phyloP scores from a whole-genome alignment of 2,113 vertebrate species.

The Solea senegalensis region DNA sequence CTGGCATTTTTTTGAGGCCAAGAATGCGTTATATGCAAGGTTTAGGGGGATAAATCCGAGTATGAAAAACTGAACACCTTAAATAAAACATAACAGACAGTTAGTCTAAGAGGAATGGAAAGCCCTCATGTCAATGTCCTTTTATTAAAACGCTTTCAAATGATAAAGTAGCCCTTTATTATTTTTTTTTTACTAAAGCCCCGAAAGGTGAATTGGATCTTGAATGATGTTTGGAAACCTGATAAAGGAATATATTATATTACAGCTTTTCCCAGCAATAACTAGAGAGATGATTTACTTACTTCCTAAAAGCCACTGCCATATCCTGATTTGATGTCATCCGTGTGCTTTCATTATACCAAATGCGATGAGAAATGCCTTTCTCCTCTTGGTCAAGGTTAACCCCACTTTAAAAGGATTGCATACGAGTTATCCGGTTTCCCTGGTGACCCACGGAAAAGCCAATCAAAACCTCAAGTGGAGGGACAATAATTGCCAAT shows the following conservation, averaged over 20 bases:
- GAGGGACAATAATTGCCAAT: not conserved
- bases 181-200: slow-evolving; percentile 10
- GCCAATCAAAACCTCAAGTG: not conserved
- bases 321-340: slow-evolving; percentile 34
- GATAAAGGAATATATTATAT: slow-evolving; percentile 37
- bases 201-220: not conserved
- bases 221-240: slow-evolving; percentile 26
- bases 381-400: not conserved
- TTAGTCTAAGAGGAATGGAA: not conserved
- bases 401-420: slow-evolving; percentile 13
- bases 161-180: slow-evolving; percentile 9
- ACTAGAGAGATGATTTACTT: slow-evolving; percentile 34
- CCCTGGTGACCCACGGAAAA: slow-evolving; percentile 10
- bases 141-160: slow-evolving; percentile 17
- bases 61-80: not conserved
- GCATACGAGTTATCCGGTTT: slow-evolving; percentile 21
- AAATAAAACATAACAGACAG: not conserved
- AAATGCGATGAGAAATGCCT: slow-evolving; percentile 19
- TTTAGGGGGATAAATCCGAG: not conserved
- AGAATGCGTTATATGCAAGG: not conserved
- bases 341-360: slow-evolving; percentile 15
- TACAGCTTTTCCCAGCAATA: slow-evolving; percentile 38
- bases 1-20: not conserved
- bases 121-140: not conserved
- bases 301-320: slow-evolving; percentile 16